Conservation (phyloP, 1,140 invertebrate species). For the Drosophila kikkawai region DNA sequence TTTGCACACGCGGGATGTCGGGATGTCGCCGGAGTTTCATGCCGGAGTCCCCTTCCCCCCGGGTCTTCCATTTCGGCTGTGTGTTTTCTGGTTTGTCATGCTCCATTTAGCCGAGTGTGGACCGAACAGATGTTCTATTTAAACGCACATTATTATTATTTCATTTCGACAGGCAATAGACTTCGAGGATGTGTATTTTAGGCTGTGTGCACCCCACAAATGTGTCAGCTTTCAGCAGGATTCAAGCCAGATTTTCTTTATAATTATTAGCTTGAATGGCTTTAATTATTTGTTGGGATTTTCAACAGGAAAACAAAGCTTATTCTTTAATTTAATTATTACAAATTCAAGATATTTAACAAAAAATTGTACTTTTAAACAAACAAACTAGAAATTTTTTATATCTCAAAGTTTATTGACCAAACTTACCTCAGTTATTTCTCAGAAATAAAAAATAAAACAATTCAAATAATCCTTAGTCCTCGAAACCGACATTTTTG, state of each 20-base stretch:
- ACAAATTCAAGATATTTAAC: neutral
- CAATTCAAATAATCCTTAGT: neutral
- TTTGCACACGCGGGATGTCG: constrained; percentile 38
- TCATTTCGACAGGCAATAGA: constrained; percentile 75
- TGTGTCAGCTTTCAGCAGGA: neutral
- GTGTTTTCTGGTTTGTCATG: constrained; percentile 85
- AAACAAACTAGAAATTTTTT: neutral
- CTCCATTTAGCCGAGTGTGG: constrained; percentile 85
- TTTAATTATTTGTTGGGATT: neutral
- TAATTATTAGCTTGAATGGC: neutral
- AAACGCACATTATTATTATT: constrained; percentile 85
- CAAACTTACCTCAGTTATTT: neutral
- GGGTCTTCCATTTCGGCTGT: constrained; percentile 21
- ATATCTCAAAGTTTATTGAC: neutral
- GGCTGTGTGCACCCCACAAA: constrained; percentile 52
- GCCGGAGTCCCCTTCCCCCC: neutral
- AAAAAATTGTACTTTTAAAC: no score
- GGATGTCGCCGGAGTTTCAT: constrained; percentile 40
- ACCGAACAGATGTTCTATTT: constrained; percentile 85
- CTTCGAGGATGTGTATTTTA: constrained; percentile 53
- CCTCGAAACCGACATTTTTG: constrained; percentile 10
- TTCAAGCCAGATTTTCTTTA: neutral
- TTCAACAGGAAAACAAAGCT: neutral
- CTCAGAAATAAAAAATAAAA: neutral
- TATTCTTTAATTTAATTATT: neutral